These are phyloP conservation scores for Panopea generosa DNA, from an alignment of 2,888 invertebrate species.

Conservation along the genomic window DNA sequence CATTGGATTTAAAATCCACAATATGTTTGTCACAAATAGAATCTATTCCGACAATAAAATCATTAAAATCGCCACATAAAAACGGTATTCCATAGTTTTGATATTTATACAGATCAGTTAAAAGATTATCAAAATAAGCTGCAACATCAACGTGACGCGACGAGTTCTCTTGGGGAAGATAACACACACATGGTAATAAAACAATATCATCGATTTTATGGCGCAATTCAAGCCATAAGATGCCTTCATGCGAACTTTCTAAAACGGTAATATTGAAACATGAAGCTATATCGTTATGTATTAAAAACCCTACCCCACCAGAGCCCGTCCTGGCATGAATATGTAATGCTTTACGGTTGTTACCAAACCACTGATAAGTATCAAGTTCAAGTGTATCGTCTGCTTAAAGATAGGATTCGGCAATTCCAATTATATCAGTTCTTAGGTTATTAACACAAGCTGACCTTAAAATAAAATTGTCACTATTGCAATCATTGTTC, in stretches of 20 bases:
- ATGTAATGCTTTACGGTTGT: slow-evolving; percentile 28
- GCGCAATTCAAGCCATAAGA: too few relatives aligned
- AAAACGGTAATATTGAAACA: too few relatives aligned
- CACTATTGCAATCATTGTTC: slow-evolving; percentile 1
- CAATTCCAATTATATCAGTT: slow-evolving; percentile 37
- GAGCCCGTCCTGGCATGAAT: slow-evolving; percentile 23
- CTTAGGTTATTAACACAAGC: slow-evolving; percentile 9
- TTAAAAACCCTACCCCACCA: slow-evolving; percentile 20
- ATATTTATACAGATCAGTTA: slow-evolving; percentile 14
- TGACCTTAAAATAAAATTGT: slow-evolving; percentile 10
- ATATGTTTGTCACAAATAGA: neutral
- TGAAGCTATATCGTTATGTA: neutral
- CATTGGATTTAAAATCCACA: too few relatives aligned
- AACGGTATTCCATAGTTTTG: slow-evolving; percentile 10
- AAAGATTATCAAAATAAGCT: slow-evolving; percentile 6
- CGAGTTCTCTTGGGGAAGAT: slow-evolving; percentile 14
- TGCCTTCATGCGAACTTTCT: too few relatives aligned
- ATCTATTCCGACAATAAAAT: slow-evolving; percentile 18
- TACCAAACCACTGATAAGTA: slow-evolving; percentile 33
- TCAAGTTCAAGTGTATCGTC: neutral
- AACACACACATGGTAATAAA: slow-evolving; percentile 11
- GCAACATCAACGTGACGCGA: slow-evolving; percentile 13
- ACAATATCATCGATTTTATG: too few relatives aligned
- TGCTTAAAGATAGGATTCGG: slow-evolving; percentile 27
- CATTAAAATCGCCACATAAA: slow-evolving; percentile 23